Evolutionary conservation across 2,113 vertebrate genomes (phyloP).

Genomic region (Crotophaga sulcirostris): DNA sequence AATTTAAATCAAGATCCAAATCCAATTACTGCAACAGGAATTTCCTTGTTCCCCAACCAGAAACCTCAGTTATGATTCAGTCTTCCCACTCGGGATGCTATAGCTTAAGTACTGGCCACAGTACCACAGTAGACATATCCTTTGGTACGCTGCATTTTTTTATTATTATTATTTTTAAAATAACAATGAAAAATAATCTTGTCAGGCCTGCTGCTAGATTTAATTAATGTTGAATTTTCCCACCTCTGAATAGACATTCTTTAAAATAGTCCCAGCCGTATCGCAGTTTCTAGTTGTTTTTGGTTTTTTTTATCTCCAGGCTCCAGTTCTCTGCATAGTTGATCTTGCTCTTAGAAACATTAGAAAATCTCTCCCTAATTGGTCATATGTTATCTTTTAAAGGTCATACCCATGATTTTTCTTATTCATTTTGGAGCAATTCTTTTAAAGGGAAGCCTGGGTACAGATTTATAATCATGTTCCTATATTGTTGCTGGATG

Average conservation of each 20-base stretch:
- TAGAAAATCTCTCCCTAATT: constrained; percentile 23
- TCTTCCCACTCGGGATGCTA: accelerated
- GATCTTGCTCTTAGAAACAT: not conserved
- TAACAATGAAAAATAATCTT: not conserved
- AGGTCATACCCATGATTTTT: constrained; percentile 46
- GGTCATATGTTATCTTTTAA: constrained; percentile 24
- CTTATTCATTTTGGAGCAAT: not conserved
- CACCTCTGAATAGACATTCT: not conserved
- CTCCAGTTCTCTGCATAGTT: not conserved
- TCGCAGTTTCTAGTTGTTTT: not conserved
- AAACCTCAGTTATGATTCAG: not conserved
- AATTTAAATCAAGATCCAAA: not conserved
- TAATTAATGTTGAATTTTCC: not conserved
- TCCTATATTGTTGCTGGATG: not conserved
- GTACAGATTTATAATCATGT: constrained; percentile 12
- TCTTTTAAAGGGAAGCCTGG: constrained; percentile 11
- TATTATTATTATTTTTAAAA: not conserved
- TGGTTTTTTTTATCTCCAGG: not conserved
- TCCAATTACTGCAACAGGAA: not conserved
- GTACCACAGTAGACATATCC: not conserved
- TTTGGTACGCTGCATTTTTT: not conserved
- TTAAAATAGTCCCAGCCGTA: not conserved
- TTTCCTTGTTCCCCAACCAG: not conserved
- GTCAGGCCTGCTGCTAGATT: not conserved
- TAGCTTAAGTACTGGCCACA: not conserved